A percentile compares a stretch with the other conserved stretches of the same genome.
These are phyloP conservation scores for Pemphredon lugubris DNA, from an alignment of 2,888 invertebrate genomes.

Conservation along the genomic window DNA sequence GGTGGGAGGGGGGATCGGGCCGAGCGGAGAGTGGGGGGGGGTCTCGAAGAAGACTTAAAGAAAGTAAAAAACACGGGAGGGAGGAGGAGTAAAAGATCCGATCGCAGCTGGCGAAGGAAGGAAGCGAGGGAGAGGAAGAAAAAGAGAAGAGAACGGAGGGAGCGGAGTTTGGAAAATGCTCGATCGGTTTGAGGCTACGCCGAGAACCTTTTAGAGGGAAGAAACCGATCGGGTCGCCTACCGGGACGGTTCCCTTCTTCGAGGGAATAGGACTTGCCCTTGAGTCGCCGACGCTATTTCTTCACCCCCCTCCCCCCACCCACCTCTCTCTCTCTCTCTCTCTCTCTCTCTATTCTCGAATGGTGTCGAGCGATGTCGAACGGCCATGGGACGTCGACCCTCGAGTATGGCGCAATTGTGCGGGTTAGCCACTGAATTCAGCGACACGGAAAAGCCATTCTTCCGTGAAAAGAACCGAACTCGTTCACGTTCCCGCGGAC, in stretches of 20 bases:
- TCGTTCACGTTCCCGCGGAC: conserved; percentile 46
- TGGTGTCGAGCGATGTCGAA: conserved; percentile 14
- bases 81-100: background rate
- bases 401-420: conserved; percentile 55
- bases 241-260: conserved; percentile 18
- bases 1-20: conserved; percentile 4
- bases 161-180: conserved; percentile 55
- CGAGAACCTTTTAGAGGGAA: conserved; percentile 56
- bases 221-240: conserved; percentile 42
- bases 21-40: conserved; percentile 5
- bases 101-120: background rate
- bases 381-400: conserved; percentile 24
- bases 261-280: conserved; percentile 31
- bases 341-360: conserved; percentile 32
- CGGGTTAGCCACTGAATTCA: conserved; percentile 69
- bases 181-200: conserved; percentile 54
- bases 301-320: background rate
- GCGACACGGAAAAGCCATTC: conserved; percentile 78
- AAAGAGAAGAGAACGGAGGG: conserved; percentile 1
- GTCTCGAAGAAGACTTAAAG: conserved; percentile 31
- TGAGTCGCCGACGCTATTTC: conserved; percentile 31
- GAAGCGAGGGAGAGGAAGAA: conserved; percentile 8
- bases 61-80: conserved; percentile 19
- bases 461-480: conserved; percentile 70
- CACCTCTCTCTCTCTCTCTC: conserved; percentile 13